Base-by-base conservation (phyloP, 35 echinoderm and acorn worm genomes). In the Lytechinus variegatus region DNA sequence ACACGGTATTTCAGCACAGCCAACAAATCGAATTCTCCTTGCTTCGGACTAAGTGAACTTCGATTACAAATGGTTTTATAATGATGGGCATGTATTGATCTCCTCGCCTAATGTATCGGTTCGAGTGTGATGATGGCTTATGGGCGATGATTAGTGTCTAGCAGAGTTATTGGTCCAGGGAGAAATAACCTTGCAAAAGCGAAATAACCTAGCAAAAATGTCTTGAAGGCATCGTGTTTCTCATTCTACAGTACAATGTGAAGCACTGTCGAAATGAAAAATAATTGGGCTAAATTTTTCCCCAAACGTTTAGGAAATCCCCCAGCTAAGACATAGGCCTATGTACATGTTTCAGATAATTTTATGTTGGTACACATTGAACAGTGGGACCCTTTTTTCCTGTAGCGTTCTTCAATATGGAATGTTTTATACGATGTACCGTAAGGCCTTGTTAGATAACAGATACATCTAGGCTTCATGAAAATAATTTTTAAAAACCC, bases 51-150 rank as follows among this genome's bases (percentile, higher is more conserved):
- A 57, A 57, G 92, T 93, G 92, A 54, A 57, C 92, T 93, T 93
- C 92, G 92, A 57, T 55, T 93, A 55, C 88, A 93, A 93, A 93
- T 93, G 52, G 54, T 44, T 93, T 93, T 93, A 93, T 93, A 93
- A 93, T 93, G 92, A 93, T 90, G 88, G 88, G 88, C 88, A 54
- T 19, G 9, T 90, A 90, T 90, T 27, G 88, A 90, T 54, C 27
- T 24, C 0, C 66, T 27, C 66, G 66, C 66, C 66, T 79, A 27
- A 79, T 79, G 66, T 79, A 79, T 79, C 66, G 61, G 61, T 21
- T 0, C 61, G 66, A 79, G 19, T 79, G 66, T 24, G 66, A 79
- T 24, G 66, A 79, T 79, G 66, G 66, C 4, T 79, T 79, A 79
- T 79, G 66, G 19, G 24, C 66, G 19, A 24, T 79, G 66, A 24